Percentiles rank a stretch among this genome's conserved stretches.
Evolutionary conservation across 2,113 vertebrate species (phyloP).

Genomic region (Lycocorax pyrrhopterus): DNA sequence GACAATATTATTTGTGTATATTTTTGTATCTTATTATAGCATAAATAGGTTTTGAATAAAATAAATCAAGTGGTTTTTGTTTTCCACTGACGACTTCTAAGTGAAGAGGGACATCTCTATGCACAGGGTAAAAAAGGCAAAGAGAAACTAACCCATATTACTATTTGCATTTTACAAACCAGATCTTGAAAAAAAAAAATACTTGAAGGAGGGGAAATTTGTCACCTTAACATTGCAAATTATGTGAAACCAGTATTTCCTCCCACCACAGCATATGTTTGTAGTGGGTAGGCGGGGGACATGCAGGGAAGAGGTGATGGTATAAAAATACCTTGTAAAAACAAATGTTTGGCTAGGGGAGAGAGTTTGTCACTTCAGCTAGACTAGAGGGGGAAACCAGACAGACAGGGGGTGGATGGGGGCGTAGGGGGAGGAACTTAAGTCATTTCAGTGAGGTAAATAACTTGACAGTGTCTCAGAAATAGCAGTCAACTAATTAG

Average conservation of each 20-base stretch:
- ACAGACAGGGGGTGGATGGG: conserved; percentile 25
- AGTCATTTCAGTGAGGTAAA: conserved; percentile 36
- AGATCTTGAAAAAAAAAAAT: not conserved
- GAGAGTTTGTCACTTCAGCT: conserved; percentile 51
- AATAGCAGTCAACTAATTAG: conserved; percentile 11
- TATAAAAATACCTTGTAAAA: conserved; percentile 63
- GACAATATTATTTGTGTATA: not conserved
- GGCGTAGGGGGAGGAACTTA: not conserved
- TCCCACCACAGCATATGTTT: conserved; percentile 53
- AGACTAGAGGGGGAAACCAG: conserved; percentile 55
- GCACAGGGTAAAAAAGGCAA: not conserved
- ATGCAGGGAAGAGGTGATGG: conserved; percentile 47
- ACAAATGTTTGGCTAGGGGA: conserved; percentile 41
- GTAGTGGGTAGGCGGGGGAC: conserved; percentile 36
- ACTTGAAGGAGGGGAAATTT: conserved; percentile 45
- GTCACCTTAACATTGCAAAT: conserved; percentile 43
- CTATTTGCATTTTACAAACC: not conserved
- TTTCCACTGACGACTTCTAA: not conserved
- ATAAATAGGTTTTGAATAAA: not conserved
- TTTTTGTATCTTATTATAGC: not conserved
- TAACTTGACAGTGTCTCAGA: conserved; percentile 12
- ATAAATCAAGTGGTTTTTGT: not conserved
- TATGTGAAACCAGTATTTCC: conserved; percentile 55
- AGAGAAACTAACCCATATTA: not conserved
- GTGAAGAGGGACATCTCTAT: not conserved